A percentile compares a stretch with the other conserved stretches of the same genome.
Evolutionary conservation across 2,888 invertebrate genomes (phyloP).

Genomic region (Noctua fimbriata): DNA sequence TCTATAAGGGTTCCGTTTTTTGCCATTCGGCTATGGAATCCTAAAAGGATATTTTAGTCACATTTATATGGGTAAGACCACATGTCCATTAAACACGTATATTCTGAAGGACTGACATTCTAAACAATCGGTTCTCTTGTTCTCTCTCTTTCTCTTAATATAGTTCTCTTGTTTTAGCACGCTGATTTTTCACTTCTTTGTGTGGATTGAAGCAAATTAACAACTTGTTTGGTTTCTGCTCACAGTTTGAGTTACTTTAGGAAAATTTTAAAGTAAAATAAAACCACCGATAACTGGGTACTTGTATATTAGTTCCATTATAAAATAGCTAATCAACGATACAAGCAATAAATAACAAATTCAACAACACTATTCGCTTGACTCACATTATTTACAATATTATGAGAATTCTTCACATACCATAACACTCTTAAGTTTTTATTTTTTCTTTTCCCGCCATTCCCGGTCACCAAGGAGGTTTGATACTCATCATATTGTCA

Average conservation of each 20-base stretch:
- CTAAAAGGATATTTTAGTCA: no score
- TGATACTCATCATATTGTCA: conserved; percentile 62
- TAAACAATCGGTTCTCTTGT: no score
- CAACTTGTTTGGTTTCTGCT: not conserved
- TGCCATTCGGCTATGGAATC: no score
- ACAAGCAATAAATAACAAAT: conserved; percentile 89
- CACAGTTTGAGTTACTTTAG: not conserved
- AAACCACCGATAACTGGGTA: conserved; percentile 78
- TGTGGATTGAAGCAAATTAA: not conserved
- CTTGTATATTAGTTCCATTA: conserved; percentile 86
- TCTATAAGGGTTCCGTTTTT: no score
- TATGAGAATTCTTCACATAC: conserved; percentile 77
- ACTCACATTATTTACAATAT: conserved; percentile 81
- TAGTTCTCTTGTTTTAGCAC: not conserved
- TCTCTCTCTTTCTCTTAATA: no score
- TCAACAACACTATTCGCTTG: conserved; percentile 85
- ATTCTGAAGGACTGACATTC: no score
- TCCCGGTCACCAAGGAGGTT: conserved; percentile 47
- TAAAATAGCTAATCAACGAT: conserved; percentile 86
- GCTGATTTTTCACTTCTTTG: not conserved
- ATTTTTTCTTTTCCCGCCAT: conserved; percentile 27
- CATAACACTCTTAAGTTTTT: conserved; percentile 42
- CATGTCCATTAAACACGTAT: not conserved
- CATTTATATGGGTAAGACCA: not conserved
- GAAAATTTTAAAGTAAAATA: conserved; percentile 64